Base-by-base conservation (phyloP, 1,140 invertebrate genomes). In the Drosophila teissieri region DNA sequence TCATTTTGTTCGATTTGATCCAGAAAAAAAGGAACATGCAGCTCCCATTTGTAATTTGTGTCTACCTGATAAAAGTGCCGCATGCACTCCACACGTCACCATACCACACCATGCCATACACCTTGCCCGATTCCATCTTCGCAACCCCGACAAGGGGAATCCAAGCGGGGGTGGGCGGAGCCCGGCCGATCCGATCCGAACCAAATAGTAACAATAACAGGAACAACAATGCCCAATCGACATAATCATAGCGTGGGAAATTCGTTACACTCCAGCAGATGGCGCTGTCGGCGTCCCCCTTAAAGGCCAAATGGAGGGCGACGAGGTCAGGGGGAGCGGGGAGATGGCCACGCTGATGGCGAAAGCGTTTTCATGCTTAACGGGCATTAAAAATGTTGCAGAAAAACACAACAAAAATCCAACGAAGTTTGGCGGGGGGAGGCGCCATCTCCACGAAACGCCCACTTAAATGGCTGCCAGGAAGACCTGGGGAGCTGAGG, bases 241-340 rank as follows among this genome's bases (percentile, higher is more conserved):
- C 82, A 90, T 91, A 91, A 91, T 91, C 90, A 91, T 86, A 80
- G 67, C 90, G 90, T 91, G 90, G 67, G 90, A 91, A 91, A 91
- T 91, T 91, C 86, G 80, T 91, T 90, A 77, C 74, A 80, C 82
- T 80, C 64, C 49, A 69, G 72, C 90, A 91, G 85, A 89, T 91
- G 90, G 78, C 49, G 53, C 55, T 70, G 77, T 76, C 76, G 80
- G 56, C 40, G 52, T 68, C 40, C 61, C 52, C 63, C 51, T 80
- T 73, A 84, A 84, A 89, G 84, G 84, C 73, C 84, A 89, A 84
- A 73, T 63, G 72, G 52, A 45, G 51, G 53, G 27, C 61, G 61
- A 52, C 48, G 65, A 46, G 78, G 70, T 34, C 58, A 63, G 51
- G 45, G 54, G n/a, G 19, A 27, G 34, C 27, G 31, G 44, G 40